phyloP scores from a whole-genome alignment of 2,888 invertebrate species.

The Lasioglossum figueresi region DNA sequence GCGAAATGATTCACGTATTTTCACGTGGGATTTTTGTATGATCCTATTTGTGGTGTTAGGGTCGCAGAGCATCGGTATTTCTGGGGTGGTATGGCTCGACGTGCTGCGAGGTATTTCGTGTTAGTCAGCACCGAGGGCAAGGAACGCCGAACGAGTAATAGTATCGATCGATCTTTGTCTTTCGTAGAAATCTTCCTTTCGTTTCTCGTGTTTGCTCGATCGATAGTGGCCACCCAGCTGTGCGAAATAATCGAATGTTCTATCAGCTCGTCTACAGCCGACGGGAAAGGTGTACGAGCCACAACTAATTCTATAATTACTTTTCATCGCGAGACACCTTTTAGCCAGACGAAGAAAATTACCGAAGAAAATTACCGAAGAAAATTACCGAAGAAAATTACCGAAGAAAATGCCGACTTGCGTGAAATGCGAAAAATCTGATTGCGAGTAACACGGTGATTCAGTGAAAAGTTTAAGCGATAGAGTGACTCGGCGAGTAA shows the following conservation, averaged over 20 bases:
- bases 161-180: constrained; percentile 28
- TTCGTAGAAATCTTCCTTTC: constrained; percentile 22
- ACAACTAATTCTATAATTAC: background rate
- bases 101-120: background rate
- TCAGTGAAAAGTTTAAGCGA: background rate
- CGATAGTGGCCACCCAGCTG: background rate
- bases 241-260: background rate
- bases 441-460: background rate
- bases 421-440: background rate
- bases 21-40: background rate
- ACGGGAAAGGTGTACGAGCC: background rate
- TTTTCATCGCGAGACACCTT: background rate
- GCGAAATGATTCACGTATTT: background rate
- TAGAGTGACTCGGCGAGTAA: background rate
- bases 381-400: background rate
- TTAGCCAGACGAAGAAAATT: background rate
- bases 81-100: background rate
- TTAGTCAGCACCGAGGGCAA: background rate
- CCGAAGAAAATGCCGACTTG: too few relatives aligned
- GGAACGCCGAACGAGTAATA: constrained; percentile 1
- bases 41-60: background rate
- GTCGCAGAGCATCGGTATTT: background rate
- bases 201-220: background rate
- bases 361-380: background rate
- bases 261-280: background rate